These are phyloP conservation scores for Alca torda DNA, from an alignment of 2,797 vertebrate species.

Conservation along the genomic window DNA sequence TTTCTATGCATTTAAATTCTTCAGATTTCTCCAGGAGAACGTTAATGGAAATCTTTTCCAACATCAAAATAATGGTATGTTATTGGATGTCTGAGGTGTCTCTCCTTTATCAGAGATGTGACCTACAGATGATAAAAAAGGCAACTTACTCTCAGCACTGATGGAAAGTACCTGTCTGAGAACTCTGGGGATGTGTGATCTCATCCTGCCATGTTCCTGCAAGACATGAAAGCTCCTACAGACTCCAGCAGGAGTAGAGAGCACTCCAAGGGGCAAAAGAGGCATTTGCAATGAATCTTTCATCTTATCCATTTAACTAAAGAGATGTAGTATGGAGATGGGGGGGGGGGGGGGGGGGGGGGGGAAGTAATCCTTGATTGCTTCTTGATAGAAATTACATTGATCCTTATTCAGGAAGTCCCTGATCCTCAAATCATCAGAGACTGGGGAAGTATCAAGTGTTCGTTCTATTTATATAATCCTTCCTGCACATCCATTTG, in stretches of 20 bases:
- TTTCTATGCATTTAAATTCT: neutral
- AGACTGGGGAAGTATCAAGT: neutral
- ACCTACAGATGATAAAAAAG: neutral
- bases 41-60: neutral
- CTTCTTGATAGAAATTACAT: neutral
- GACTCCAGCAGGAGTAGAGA: neutral
- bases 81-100: neutral
- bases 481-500: neutral
- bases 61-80: neutral
- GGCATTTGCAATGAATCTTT: neutral
- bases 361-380: neutral
- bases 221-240: neutral
- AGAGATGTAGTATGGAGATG: neutral
- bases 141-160: neutral
- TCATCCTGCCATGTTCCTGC: neutral
- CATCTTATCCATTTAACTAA: neutral
- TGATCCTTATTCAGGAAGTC: neutral
- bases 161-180: neutral
- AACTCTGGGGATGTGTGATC: neutral
- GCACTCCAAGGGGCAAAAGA: neutral
- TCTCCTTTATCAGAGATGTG: neutral
- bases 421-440: neutral
- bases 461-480: neutral
- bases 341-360: too few relatives aligned
- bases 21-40: constrained; percentile 12